Evolutionary conservation across 2,797 vertebrate species (phyloP).

Genomic region (Acanthis flammea): DNA sequence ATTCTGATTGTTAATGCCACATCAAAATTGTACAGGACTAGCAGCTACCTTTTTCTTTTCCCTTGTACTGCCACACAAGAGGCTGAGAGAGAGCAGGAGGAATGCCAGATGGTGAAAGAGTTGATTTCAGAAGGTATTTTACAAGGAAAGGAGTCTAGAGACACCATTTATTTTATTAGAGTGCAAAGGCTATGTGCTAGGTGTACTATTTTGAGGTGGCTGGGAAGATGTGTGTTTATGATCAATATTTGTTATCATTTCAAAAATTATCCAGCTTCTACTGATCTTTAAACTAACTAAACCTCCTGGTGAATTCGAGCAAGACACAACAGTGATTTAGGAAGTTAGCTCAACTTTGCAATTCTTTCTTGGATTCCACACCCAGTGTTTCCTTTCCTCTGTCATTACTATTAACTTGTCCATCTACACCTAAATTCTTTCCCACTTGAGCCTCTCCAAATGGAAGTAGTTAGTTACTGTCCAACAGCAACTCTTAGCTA

Average conservation of each 20-base stretch:
- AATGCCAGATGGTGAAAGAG: neutral
- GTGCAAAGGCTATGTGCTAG: neutral
- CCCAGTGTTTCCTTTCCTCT: neutral
- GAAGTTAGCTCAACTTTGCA: neutral
- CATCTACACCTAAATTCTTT: neutral
- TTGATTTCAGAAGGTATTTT: neutral
- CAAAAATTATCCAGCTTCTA: neutral
- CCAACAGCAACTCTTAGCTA: neutral
- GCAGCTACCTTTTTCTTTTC: neutral
- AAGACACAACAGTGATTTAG: neutral
- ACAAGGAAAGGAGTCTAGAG: neutral
- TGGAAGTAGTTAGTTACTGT: neutral
- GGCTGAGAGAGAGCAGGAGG: neutral
- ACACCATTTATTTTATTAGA: neutral
- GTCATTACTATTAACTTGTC: neutral
- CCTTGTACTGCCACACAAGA: neutral
- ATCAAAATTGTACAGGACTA: neutral
- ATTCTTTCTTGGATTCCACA: neutral
- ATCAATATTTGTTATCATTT: neutral
- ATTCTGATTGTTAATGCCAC: neutral
- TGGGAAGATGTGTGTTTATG: neutral
- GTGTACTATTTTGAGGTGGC: neutral
- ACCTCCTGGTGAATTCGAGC: neutral
- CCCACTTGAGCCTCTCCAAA: neutral
- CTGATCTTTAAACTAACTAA: neutral